These are phyloP conservation scores for Lycia hirtaria DNA, from an alignment of 2,888 invertebrate species.

Conservation along the genomic window DNA sequence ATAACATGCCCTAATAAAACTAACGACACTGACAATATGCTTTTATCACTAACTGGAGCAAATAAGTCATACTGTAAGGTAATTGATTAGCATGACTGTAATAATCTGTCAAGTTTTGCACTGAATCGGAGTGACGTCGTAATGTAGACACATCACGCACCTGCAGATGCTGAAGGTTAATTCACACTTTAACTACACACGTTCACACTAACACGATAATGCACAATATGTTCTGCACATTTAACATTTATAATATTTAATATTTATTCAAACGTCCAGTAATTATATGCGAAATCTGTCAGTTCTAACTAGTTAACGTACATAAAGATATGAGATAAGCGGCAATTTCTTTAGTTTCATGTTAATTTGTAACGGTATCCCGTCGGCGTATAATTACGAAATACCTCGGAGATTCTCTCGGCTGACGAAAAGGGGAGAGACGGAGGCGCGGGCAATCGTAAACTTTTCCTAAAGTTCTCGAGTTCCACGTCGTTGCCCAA, in stretches of 20 bases:
- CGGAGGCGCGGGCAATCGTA: conserved; percentile 52
- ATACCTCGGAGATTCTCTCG: conserved; percentile 49
- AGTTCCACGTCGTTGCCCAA: conserved; percentile 23
- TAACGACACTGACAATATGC: background rate
- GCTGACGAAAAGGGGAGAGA: conserved; percentile 43
- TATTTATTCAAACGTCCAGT: conserved; percentile 45
- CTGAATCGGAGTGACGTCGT: background rate
- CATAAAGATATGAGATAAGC: conserved; percentile 52
- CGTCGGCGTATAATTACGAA: conserved; percentile 57
- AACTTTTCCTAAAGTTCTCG: conserved; percentile 44
- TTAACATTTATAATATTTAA: conserved; percentile 33
- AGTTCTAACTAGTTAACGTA: conserved; percentile 39
- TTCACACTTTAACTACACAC: conserved; percentile 11
- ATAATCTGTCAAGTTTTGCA: background rate
- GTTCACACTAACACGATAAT: conserved; percentile 26
- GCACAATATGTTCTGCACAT: conserved; percentile 10
- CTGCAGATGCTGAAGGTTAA: conserved; percentile 10
- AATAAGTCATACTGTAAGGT: background rate
- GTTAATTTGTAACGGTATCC: conserved; percentile 51
- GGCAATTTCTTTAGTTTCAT: conserved; percentile 51
- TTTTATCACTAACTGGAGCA: background rate
- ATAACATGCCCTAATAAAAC: background rate
- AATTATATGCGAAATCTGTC: conserved; percentile 51
- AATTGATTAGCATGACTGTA: conserved; percentile 11
- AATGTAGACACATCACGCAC: conserved; percentile 5